phyloP scores from a whole-genome alignment of 2,113 vertebrate genomes.

The Ameiurus melas region DNA sequence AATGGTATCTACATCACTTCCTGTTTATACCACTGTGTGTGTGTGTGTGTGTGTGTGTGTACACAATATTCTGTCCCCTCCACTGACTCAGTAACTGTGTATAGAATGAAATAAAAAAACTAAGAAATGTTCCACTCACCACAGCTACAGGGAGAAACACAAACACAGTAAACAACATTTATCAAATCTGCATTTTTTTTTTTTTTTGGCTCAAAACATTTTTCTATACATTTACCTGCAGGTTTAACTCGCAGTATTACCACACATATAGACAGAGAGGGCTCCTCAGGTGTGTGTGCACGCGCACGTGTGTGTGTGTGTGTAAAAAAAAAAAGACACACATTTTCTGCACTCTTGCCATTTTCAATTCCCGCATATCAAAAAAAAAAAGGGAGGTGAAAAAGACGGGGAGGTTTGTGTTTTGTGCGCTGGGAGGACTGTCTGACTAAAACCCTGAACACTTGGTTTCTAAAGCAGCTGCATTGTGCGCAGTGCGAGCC shows the following conservation, averaged over 20 bases:
- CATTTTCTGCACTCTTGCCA: conserved; percentile 70
- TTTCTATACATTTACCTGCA: conserved; percentile 78
- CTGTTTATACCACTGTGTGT: not conserved
- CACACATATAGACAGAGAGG: conserved; percentile 77
- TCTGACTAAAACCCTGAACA: conserved; percentile 80
- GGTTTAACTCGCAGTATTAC: conserved; percentile 72
- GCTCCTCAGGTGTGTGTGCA: conserved; percentile 75
- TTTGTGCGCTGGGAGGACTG: conserved; percentile 60
- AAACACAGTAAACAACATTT: not conserved
- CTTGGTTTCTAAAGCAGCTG: conserved; percentile 83
- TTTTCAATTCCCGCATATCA: conserved; percentile 72
- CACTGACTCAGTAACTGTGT: not conserved
- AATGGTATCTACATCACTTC: not conserved
- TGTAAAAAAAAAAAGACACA: conserved; percentile 53
- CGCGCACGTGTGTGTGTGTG: not conserved
- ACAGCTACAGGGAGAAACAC: conserved; percentile 15
- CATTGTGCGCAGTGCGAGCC: conserved; percentile 89
- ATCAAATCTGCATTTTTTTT: not conserved
- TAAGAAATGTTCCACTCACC: not conserved
- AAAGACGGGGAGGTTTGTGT: conserved; percentile 56
- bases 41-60: too few relatives aligned
- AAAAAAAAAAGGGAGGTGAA: conserved; percentile 65
- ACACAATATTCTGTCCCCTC: not conserved
- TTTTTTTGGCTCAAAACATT: conserved; percentile 47
- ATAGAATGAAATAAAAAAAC: not conserved